phyloP scores from a whole-genome alignment of 2,113 vertebrate species.

The Phainopepla nitens region DNA sequence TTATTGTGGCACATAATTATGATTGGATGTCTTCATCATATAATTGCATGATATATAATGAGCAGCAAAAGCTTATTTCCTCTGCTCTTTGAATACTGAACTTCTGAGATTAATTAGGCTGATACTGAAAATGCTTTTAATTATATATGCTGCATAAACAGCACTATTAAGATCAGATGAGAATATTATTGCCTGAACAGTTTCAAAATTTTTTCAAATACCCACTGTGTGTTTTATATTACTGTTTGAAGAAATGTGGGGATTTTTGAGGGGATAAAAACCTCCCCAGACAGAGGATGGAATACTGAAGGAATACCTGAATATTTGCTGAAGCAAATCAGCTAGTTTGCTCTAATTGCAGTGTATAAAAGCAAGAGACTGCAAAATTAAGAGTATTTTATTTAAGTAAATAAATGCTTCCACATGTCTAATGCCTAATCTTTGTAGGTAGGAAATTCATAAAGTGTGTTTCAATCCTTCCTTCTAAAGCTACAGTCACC shows the following conservation, averaged over 20 bases:
- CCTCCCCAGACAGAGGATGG: neutral
- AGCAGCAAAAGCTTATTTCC: slow-evolving; percentile 34
- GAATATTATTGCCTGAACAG: neutral
- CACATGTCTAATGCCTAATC: neutral
- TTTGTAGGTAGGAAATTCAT: neutral
- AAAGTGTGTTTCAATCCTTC: neutral
- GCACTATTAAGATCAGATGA: slow-evolving; percentile 37
- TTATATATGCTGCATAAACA: slow-evolving; percentile 36
- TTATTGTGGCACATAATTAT: neutral
- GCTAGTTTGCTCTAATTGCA: neutral
- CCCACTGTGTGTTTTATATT: neutral
- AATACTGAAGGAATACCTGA: neutral
- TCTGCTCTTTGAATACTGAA: slow-evolving; percentile 30
- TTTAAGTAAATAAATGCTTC: slow-evolving; percentile 31
- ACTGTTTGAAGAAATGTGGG: neutral
- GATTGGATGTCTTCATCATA: slow-evolving; percentile 11
- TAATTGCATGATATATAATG: slow-evolving; percentile 35
- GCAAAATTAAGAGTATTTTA: neutral
- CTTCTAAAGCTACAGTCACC: neutral
- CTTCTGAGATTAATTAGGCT: slow-evolving; percentile 42
- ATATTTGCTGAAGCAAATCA: neutral
- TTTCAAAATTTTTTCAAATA: neutral
- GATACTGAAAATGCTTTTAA: slow-evolving; percentile 44
- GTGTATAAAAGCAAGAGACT: neutral
- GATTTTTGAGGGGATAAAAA: neutral